These are phyloP conservation scores for Phalacrocorax brasilianus DNA, from an alignment of 2,113 vertebrate genomes.

Conservation along the genomic window DNA sequence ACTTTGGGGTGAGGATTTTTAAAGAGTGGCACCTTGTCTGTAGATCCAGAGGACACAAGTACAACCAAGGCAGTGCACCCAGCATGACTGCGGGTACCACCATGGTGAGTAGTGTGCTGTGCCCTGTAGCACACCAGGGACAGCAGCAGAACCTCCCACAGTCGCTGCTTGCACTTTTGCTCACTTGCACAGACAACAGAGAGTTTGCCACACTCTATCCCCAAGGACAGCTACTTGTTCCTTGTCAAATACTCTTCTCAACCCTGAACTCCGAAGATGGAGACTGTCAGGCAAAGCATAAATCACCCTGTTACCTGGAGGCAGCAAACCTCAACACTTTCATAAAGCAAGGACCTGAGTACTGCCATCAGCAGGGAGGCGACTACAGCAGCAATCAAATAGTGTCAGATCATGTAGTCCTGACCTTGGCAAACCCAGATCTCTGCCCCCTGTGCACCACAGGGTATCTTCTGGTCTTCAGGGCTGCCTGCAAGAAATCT, in stretches of 20 bases:
- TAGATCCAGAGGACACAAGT: neutral
- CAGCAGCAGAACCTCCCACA: neutral
- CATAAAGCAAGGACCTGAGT: neutral
- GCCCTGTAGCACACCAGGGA: neutral
- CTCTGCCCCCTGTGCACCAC: neutral
- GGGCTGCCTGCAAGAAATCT: neutral
- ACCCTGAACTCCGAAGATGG: neutral
- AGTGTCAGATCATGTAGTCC: neutral
- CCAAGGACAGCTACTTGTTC: rapidly evolving
- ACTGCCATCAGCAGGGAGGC: neutral
- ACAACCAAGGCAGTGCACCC: neutral
- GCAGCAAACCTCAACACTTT: neutral
- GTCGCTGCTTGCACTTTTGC: neutral
- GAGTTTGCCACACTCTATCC: neutral
- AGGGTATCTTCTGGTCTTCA: neutral
- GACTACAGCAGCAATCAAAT: neutral
- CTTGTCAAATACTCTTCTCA: neutral
- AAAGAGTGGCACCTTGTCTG: rapidly evolving
- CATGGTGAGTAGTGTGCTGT: rapidly evolving
- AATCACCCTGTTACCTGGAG: neutral
- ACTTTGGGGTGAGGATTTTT: neutral
- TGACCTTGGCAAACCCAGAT: neutral
- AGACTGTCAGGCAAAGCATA: neutral
- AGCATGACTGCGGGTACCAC: neutral
- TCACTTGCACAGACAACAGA: neutral